These are phyloP conservation scores for Branchinecta lynchi DNA, from an alignment of 1,140 invertebrate genomes.

Conservation along the genomic window DNA sequence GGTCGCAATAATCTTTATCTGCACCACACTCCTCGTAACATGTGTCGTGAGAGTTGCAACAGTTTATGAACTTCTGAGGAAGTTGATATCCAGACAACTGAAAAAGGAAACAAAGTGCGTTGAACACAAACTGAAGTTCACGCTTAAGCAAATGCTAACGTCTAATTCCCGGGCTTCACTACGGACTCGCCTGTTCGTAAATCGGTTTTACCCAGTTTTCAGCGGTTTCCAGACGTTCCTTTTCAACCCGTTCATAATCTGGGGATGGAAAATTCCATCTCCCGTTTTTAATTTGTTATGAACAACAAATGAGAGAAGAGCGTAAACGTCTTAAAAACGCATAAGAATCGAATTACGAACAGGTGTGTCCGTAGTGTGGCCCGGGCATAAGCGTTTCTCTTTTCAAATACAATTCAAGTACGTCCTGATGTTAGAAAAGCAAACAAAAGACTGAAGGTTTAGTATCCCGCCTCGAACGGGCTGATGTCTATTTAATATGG, in stretches of 20 bases:
- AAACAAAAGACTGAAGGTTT: background rate
- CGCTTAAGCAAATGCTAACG: background rate
- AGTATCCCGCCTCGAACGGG: background rate
- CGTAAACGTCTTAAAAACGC: too few relatives aligned
- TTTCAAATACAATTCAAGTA: background rate
- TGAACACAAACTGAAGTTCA: background rate
- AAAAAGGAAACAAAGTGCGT: constrained; percentile 27
- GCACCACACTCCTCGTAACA: constrained; percentile 78
- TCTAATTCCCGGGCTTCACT: too few relatives aligned
- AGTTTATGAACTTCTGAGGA: constrained; percentile 60
- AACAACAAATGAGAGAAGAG: too few relatives aligned
- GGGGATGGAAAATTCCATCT: too few relatives aligned
- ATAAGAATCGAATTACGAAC: too few relatives aligned
- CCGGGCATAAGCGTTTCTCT: background rate
- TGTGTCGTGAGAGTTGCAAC: constrained; percentile 68
- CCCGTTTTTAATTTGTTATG: too few relatives aligned
- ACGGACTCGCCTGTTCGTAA: too few relatives aligned
- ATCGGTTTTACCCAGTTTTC: too few relatives aligned
- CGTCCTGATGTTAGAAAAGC: background rate
- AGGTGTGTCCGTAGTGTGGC: too few relatives aligned
- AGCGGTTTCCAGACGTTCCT: too few relatives aligned
- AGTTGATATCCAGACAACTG: constrained; percentile 56
- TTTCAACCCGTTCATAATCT: too few relatives aligned
- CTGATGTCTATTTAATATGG: too few relatives aligned
- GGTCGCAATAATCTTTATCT: constrained; percentile 69